Conservation (phyloP, 2,888 invertebrate genomes). For the Linnaemya vulpina region DNA sequence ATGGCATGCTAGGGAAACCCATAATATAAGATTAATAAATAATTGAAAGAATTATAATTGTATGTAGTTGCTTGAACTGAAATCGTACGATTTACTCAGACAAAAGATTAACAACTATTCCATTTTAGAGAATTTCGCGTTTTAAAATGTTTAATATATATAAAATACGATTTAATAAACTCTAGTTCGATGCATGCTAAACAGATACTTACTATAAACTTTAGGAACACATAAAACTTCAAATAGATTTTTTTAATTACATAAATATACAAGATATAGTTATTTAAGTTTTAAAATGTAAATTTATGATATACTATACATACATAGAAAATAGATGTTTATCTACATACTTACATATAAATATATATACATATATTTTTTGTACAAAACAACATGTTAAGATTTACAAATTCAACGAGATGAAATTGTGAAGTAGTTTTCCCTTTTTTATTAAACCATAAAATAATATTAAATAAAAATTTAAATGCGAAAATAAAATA, state of each 20-base stretch:
- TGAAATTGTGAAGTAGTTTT: conserved; percentile 54
- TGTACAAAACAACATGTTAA: conserved; percentile 54
- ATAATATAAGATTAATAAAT: too few species aligned
- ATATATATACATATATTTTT: conserved; percentile 34
- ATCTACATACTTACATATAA: not conserved
- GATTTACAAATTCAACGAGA: conserved; percentile 24
- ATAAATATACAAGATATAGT: conserved; percentile 6
- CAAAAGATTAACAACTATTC: too few species aligned
- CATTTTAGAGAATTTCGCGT: not conserved
- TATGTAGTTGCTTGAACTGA: too few species aligned
- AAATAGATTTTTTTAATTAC: conserved; percentile 10
- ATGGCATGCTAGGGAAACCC: too few species aligned
- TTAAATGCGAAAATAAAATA: conserved; percentile 48
- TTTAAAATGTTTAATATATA: not conserved
- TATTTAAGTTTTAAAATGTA: conserved; percentile 53
- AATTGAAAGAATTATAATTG: too few species aligned
- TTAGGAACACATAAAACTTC: not conserved
- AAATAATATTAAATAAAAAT: conserved; percentile 48
- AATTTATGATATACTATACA: conserved; percentile 24
- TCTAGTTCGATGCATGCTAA: conserved; percentile 6
- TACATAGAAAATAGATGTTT: conserved; percentile 11
- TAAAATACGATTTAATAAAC: not conserved
- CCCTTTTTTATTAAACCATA: conserved; percentile 47
- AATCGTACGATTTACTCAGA: too few species aligned
- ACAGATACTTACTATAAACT: conserved; percentile 1